These are phyloP conservation scores for Saccopteryx bilineata DNA, from an alignment of 2,113 vertebrate species.

Conservation along the genomic window DNA sequence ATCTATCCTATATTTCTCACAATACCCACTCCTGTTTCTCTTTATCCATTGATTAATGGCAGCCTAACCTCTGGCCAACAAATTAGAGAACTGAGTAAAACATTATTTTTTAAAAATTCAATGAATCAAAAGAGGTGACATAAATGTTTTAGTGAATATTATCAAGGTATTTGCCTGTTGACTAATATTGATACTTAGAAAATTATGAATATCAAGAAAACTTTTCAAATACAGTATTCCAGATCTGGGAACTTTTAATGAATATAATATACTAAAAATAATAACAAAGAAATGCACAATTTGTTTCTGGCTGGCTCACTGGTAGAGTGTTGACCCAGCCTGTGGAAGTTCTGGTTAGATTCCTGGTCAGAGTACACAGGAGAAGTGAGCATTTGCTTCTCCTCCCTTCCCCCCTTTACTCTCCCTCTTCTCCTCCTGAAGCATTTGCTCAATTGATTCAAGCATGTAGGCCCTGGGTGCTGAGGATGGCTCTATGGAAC, in stretches of 20 bases:
- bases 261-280: neutral
- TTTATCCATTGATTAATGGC: neutral
- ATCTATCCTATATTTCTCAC: neutral
- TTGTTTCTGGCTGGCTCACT: neutral
- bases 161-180: neutral
- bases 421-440: too few relatives aligned
- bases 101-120: neutral
- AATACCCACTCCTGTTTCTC: neutral
- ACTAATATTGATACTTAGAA: constrained; percentile 38
- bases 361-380: too few relatives aligned
- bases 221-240: constrained; percentile 47
- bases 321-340: too few relatives aligned
- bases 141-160: neutral
- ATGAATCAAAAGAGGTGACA: neutral
- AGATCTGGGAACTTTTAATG: neutral
- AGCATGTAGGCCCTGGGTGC: too few relatives aligned
- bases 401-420: too few relatives aligned
- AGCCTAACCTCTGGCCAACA: neutral
- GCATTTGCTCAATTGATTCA: too few relatives aligned
- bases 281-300: neutral
- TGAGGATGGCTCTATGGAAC: too few relatives aligned
- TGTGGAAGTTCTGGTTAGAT: too few relatives aligned
- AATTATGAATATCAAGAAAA: neutral
- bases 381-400: too few relatives aligned
- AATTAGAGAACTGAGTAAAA: constrained; percentile 21